Conservation (phyloP, 1,140 invertebrate species). For the Bombus sibiricus region DNA sequence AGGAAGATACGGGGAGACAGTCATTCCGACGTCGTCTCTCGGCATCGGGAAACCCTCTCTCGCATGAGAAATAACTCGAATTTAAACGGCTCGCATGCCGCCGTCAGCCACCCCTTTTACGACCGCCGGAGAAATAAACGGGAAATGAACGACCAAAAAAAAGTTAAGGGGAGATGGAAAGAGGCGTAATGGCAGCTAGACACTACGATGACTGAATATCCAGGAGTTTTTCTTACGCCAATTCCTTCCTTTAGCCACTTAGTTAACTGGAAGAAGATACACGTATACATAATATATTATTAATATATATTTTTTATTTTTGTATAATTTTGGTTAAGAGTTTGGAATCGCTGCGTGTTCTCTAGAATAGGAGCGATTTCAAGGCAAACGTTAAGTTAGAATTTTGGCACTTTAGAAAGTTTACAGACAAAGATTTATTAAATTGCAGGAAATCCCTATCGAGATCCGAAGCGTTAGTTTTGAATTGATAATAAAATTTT, state of each 20-base stretch:
- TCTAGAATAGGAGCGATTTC: too few species aligned
- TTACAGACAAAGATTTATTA: too few species aligned
- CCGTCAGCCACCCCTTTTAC: neutral
- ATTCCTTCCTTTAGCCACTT: neutral
- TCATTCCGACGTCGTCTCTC: constrained; percentile 1
- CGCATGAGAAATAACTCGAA: constrained; percentile 34
- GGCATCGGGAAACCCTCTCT: neutral
- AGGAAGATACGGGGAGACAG: neutral
- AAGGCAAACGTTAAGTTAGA: too few species aligned
- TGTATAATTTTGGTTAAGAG: too few species aligned
- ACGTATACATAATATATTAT: too few species aligned
- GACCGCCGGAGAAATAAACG: neutral
- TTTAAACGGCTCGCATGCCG: constrained; percentile 13
- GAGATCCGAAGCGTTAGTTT: too few species aligned
- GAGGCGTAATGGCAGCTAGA: neutral
- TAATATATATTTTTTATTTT: too few species aligned
- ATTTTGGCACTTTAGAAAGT: too few species aligned
- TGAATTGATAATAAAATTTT: too few species aligned
- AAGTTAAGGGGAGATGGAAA: neutral
- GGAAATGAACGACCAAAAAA: neutral
- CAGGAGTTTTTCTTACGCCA: neutral
- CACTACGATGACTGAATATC: neutral
- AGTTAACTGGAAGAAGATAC: too few species aligned
- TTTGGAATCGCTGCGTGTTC: too few species aligned
- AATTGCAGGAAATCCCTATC: too few species aligned